Base-by-base conservation (phyloP, 1,140 invertebrate species). In the Diachasmimorpha longicaudata region DNA sequence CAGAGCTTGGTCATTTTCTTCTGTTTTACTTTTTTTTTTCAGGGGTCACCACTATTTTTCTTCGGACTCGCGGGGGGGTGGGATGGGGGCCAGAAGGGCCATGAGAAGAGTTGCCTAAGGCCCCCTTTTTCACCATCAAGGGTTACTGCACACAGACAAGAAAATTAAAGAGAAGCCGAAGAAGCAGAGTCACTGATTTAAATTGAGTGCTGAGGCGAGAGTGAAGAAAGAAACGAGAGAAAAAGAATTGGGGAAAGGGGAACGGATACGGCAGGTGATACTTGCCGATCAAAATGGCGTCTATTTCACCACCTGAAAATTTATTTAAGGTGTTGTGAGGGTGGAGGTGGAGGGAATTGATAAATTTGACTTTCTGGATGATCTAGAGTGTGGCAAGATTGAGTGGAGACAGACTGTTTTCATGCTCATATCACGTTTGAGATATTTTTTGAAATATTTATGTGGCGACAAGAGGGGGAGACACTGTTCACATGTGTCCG, bases 181-280 rank as follows among this genome's bases (percentile, higher is more conserved):
- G 72, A 72, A 85, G 85, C 86, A 82, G 71, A 87, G 86, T 88
- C 86, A 88, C 85, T 81, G 82, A 83, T 87, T 87, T 88, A 86
- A 88, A 88, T 88, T 88, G 83, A 86, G 66, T 16, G 36, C 66
- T 13, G 36, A 86, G 80, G 69, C 73, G 75, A 36, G 44, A 70
- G 68, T 11, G 19, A 71, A 71, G 9, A 39, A 48, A 76, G 44
- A 31, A 21, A 71, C 11, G 16, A 46, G 58, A 63, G 66, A 67
- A 72, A 72, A 72, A 70, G 39, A 72, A 72, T 66, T 39, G 25
- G 37, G 37, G 16, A 55, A 58, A 46, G 39, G 21, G 21, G 44
- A 25, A 46, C 13, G 25, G 44, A 75, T 19, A 39, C 25, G 16
- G 14, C 25, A 63, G 52, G 52, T 63, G 71, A 72, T 66, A 42